Evolutionary conservation across 1,140 invertebrate species (phyloP), one percentile per base, ranked within the genome.

Genomic region (Cryptotermes secundus): DNA sequence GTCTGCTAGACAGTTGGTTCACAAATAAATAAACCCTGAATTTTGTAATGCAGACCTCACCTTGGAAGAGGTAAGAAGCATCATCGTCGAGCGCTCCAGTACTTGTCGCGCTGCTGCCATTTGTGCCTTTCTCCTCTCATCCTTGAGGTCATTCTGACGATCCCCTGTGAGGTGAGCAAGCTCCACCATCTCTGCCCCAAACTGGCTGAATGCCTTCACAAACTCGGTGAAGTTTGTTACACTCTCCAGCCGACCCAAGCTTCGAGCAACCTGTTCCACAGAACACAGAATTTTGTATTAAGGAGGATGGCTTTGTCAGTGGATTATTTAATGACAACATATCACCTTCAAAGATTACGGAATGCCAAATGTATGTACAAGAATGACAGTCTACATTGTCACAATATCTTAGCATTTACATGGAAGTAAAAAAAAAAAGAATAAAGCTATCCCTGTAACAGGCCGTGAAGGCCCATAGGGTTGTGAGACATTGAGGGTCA

Each of bases 171-270:
- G 90, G 89, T 99, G 96, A 24, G 98, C 98, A 85, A 99, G 90
- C 88, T 99, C 98, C 80, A 99, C 98, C 98, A 99, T 99, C 89
- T 99, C 97, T 19, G 95, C 96, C 7, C 99, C 99, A 90, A 99
- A 99, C 88, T 99, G 97, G 87, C 97, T 98, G 91, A 99, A 99
- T 10, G 98, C 97, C 88, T 98, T 97, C 45, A 99, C 98, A 91
- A 99, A 99, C 90, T 99, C 98, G 14, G 97, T 98, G 89, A 99
- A 99, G 91, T 98, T 99, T 84, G 96, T 95, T 65, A 99, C 97
- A 84, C 95, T 96, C 91, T 99, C 98, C 87, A 99, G 91, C 82
- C 96, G 93, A 86, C 96, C 96, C 86, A 97, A 91, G 88, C 95
- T 96, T 85, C 95, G 93, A 38, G 95, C 95, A 84, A 96, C 93